These are phyloP conservation scores for Cheiracanthium punctorium DNA, from an alignment of 2,888 invertebrate genomes.

Conservation along the genomic window DNA sequence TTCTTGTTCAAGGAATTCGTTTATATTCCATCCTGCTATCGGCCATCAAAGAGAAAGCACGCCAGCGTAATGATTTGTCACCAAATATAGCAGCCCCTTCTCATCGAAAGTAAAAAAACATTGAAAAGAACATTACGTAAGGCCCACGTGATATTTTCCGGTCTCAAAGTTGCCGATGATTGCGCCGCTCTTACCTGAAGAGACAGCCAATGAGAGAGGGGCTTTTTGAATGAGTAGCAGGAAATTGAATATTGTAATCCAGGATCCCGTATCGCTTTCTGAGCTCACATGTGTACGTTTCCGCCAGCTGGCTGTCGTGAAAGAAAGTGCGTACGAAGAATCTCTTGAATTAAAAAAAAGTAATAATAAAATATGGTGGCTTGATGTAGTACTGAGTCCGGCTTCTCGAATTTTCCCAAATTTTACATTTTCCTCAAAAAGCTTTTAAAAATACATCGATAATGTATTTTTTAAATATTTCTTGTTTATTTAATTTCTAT, in stretches of 20 bases:
- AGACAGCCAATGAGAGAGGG: slow-evolving; percentile 22
- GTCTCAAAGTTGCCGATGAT: slow-evolving; percentile 45
- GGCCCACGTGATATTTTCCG: slow-evolving; percentile 53
- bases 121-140: slow-evolving; percentile 50
- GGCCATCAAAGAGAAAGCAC: too few relatives aligned
- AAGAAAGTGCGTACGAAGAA: background rate
- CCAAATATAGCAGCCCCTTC: background rate
- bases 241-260: slow-evolving; percentile 54
- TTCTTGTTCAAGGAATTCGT: too few relatives aligned
- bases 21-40: too few relatives aligned
- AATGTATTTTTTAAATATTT: too few relatives aligned
- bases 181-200: slow-evolving; percentile 22
- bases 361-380: too few relatives aligned
- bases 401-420: too few relatives aligned
- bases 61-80: background rate
- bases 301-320: slow-evolving; percentile 47
- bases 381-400: too few relatives aligned
- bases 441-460: too few relatives aligned
- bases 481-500: too few relatives aligned
- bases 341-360: too few relatives aligned
- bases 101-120: slow-evolving; percentile 15
- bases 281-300: slow-evolving; percentile 31
- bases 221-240: slow-evolving; percentile 52
- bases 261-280: slow-evolving; percentile 44
- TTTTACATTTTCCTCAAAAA: too few relatives aligned